Percentiles rank a stretch among this genome's conserved stretches.
Conservation (phyloP, 2,888 invertebrate genomes). For the Cantharis nigra region DNA sequence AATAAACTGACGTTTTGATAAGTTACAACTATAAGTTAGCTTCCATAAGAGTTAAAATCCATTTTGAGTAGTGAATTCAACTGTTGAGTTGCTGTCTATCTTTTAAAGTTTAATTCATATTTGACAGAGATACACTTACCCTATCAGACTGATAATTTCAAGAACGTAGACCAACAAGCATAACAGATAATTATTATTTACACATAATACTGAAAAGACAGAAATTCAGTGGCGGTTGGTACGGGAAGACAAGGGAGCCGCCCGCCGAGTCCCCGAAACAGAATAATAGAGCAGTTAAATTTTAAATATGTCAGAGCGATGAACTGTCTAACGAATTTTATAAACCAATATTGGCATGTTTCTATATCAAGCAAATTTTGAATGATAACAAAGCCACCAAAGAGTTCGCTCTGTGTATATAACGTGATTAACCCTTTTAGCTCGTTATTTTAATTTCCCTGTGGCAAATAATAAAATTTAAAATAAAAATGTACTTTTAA, state of each 20-base stretch:
- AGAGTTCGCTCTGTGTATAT: too few species aligned
- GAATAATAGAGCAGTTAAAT: too few species aligned
- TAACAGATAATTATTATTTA: not conserved
- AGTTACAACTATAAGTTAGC: not conserved
- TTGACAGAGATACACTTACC: not conserved
- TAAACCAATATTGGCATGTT: too few species aligned
- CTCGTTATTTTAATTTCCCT: too few species aligned
- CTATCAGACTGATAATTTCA: not conserved
- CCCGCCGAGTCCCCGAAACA: too few species aligned
- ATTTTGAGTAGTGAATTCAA: not conserved
- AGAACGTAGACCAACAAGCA: not conserved
- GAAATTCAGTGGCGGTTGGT: not conserved
- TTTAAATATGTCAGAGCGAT: too few species aligned
- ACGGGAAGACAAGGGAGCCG: too few species aligned
- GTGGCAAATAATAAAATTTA: not conserved
- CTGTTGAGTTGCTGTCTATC: not conserved
- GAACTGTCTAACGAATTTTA: too few species aligned
- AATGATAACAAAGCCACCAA: too few species aligned
- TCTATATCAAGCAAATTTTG: too few species aligned
- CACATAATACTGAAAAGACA: not conserved
- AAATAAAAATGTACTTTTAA: not conserved
- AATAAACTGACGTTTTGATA: not conserved
- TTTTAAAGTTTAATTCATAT: not conserved
- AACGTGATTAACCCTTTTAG: too few species aligned
- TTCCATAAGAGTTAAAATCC: not conserved